Conservation (phyloP, 23 tunicate genomes). For the Aplidium turbinatum region DNA sequence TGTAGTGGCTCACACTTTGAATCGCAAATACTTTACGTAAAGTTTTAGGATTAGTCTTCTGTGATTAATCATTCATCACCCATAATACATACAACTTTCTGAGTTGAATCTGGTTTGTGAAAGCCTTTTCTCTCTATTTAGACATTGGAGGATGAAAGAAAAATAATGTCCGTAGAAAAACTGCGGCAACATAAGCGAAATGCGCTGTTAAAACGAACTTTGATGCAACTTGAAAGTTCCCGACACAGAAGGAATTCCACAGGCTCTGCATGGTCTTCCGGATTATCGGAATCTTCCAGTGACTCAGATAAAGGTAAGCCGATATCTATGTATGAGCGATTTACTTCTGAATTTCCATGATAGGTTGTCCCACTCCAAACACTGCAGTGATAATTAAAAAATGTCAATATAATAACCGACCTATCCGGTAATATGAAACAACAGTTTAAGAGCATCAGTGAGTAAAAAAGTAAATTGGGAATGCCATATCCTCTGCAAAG, state of each 20-base stretch:
- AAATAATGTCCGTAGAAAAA: slow-evolving; percentile 34
- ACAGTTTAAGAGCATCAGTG: background rate
- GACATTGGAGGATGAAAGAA: slow-evolving; percentile 33
- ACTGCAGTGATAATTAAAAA: too few relatives aligned
- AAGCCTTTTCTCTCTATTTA: background rate
- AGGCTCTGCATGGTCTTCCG: slow-evolving; percentile 85
- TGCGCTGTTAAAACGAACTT: slow-evolving; percentile 44
- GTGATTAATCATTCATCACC: too few relatives aligned
- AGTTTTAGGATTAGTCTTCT: background rate
- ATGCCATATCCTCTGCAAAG: too few relatives aligned
- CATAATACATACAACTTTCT: too few relatives aligned
- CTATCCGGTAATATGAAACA: too few relatives aligned
- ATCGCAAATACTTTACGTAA: too few relatives aligned
- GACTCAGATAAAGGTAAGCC: slow-evolving; percentile 90
- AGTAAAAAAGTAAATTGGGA: too few relatives aligned
- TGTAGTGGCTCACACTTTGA: too few relatives aligned
- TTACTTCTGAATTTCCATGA: background rate
- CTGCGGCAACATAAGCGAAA: slow-evolving; percentile 42
- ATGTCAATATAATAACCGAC: too few relatives aligned
- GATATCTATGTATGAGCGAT: background rate
- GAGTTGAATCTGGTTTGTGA: too few relatives aligned
- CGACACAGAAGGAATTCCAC: slow-evolving; percentile 78
- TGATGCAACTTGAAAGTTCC: slow-evolving; percentile 49
- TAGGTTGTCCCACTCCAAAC: too few relatives aligned
- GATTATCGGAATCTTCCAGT: slow-evolving; percentile 73